Percentiles rank a stretch among this genome's conserved stretches.
Evolutionary conservation across 2,113 vertebrate genomes (phyloP).

Genomic region (Vulpes ferrilata): DNA sequence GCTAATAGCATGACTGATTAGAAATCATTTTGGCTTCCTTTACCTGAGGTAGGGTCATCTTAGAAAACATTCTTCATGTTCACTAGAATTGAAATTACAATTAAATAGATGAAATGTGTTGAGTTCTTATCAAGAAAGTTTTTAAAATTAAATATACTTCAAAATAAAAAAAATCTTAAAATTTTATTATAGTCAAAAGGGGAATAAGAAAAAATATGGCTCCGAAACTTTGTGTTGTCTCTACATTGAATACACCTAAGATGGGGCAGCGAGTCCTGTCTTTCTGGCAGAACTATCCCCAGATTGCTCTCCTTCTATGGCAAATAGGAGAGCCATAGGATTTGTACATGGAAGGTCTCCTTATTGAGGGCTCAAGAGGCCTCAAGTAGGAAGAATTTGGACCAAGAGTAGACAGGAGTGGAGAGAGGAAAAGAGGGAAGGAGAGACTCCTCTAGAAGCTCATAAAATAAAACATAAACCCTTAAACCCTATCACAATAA

Average conservation of each 20-base stretch:
- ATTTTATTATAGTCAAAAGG: neutral
- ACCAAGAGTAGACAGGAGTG: neutral
- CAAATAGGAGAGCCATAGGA: neutral
- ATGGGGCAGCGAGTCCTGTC: neutral
- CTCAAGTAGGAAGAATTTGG: neutral
- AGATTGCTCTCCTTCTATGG: neutral
- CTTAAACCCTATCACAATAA: neutral
- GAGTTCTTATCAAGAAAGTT: neutral
- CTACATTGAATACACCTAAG: neutral
- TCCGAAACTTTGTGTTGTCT: neutral
- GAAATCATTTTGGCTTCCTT: slow-evolving; percentile 16
- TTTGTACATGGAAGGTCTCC: neutral
- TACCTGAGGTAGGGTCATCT: neutral
- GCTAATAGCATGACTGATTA: neutral
- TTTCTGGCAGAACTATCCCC: neutral
- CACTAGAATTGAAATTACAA: slow-evolving; percentile 40
- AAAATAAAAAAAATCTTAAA: slow-evolving; percentile 46
- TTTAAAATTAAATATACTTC: neutral
- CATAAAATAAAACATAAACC: neutral
- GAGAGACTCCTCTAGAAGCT: neutral
- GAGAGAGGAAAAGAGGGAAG: neutral
- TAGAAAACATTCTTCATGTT: neutral
- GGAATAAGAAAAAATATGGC: neutral
- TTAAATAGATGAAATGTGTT: slow-evolving; percentile 10
- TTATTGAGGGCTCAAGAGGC: neutral